A percentile compares a stretch with the other conserved stretches of the same genome.
Evolutionary conservation across 2,888 invertebrate species (phyloP).

Genomic region (Merodon equestris): DNA sequence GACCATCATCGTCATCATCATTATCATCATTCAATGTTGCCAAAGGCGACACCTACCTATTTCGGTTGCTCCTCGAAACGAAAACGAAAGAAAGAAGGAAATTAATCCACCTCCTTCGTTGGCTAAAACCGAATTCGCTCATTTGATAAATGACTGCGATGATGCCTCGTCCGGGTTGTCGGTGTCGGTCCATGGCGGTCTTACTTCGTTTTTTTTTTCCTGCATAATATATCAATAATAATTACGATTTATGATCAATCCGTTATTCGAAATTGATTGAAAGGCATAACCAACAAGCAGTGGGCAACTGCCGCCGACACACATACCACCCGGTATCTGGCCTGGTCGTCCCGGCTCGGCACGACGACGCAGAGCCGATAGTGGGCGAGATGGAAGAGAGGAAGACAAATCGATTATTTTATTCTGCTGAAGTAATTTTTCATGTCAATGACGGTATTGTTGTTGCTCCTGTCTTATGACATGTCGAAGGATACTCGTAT

Average conservation of each 20-base stretch:
- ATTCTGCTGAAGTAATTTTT: conserved; percentile 56
- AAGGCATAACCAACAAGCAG: conserved; percentile 28
- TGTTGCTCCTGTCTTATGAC: conserved; percentile 51
- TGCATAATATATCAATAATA: conserved; percentile 62
- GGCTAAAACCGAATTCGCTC: conserved; percentile 33
- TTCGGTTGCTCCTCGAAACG: too few species aligned
- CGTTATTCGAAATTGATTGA: conserved; percentile 60
- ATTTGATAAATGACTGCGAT: conserved; percentile 53
- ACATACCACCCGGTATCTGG: background rate
- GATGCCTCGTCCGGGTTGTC: conserved; percentile 33
- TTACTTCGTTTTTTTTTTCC: conserved; percentile 21
- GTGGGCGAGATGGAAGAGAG: too few species aligned
- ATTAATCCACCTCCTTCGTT: background rate
- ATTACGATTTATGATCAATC: conserved; percentile 61
- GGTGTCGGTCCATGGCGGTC: conserved; percentile 11
- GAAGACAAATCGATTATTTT: conserved; percentile 58
- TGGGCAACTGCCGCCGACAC: conserved; percentile 22
- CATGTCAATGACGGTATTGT: conserved; percentile 61
- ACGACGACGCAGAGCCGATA: background rate
- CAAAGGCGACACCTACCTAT: conserved; percentile 30
- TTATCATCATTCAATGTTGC: conserved; percentile 21
- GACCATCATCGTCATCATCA: conserved; percentile 26
- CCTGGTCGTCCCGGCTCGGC: background rate
- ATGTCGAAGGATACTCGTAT: conserved; percentile 41
- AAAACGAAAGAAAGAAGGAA: background rate